Evolutionary conservation across 2,113 vertebrate genomes (phyloP).

Genomic region (Cephalopholis sonnerati): DNA sequence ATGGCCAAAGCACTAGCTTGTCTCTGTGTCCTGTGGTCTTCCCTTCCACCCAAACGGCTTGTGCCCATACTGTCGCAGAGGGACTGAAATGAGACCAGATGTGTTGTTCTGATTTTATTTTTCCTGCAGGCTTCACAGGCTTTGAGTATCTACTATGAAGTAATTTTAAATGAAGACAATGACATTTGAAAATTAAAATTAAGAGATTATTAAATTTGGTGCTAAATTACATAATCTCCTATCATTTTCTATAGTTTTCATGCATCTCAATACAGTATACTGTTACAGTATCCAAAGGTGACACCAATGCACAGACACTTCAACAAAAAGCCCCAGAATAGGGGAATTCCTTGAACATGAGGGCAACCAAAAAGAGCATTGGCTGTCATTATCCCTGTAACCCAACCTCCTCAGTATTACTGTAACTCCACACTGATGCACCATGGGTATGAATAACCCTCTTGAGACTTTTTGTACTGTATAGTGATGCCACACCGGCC

Average conservation of each 20-base stretch:
- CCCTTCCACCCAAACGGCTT: conserved; percentile 23
- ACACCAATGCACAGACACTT: conserved; percentile 59
- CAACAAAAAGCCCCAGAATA: conserved; percentile 62
- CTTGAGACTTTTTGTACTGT: conserved; percentile 70
- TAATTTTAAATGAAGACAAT: neutral
- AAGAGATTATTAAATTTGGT: conserved; percentile 10
- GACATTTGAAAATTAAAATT: neutral
- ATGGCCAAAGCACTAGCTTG: conserved; percentile 51
- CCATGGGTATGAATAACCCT: conserved; percentile 65
- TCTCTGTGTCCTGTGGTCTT: conserved; percentile 45
- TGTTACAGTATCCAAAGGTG: conserved; percentile 61
- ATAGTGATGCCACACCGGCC: conserved; percentile 65
- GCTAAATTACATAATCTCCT: conserved; percentile 7
- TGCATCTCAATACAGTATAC: conserved; percentile 47
- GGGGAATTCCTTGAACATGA: conserved; percentile 83
- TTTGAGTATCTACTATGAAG: neutral
- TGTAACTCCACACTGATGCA: conserved; percentile 70
- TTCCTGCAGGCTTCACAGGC: conserved; percentile 2
- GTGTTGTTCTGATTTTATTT: conserved; percentile 38
- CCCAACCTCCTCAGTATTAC: conserved; percentile 67
- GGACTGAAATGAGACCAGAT: conserved; percentile 47
- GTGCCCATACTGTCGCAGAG: neutral
- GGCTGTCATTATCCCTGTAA: conserved; percentile 75
- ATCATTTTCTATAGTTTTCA: conserved; percentile 31
- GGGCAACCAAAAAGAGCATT: conserved; percentile 63